Percentiles rank a stretch among this genome's conserved stretches.
Conservation (phyloP, 2,113 vertebrate genomes). For the Trichomycterus rosablanca region DNA sequence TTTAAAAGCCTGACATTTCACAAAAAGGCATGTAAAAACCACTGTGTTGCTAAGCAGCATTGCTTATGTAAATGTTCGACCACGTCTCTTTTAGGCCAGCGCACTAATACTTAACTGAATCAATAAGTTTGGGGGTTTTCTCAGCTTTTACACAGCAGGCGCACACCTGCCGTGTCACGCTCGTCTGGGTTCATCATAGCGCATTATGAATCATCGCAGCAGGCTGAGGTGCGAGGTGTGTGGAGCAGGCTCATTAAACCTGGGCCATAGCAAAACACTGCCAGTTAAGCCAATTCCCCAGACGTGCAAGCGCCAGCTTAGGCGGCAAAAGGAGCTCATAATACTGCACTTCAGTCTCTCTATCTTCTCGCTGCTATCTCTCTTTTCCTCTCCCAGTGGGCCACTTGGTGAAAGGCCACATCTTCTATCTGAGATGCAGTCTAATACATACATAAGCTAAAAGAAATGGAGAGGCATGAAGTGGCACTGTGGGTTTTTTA, state of each 20-base stretch:
- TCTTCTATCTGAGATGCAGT: constrained; percentile 33
- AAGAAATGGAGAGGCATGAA: neutral
- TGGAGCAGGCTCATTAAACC: constrained; percentile 47
- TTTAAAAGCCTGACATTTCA: constrained; percentile 48
- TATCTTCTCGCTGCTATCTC: neutral
- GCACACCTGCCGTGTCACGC: constrained; percentile 51
- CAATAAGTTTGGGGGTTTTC: constrained; percentile 51
- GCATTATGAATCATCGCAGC: constrained; percentile 55
- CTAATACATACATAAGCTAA: constrained; percentile 13
- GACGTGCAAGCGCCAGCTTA: neutral
- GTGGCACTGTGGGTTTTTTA: too few relatives aligned
- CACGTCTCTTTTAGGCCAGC: constrained; percentile 11
- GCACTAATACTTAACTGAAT: constrained; percentile 32
- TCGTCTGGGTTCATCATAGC: constrained; percentile 59
- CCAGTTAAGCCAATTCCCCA: constrained; percentile 40
- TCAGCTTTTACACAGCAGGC: constrained; percentile 59
- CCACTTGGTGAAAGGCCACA: constrained; percentile 33
- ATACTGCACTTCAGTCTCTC: constrained; percentile 2
- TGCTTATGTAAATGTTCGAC: constrained; percentile 31
- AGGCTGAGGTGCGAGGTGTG: constrained; percentile 32
- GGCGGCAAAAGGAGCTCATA: constrained; percentile 16
- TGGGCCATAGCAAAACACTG: constrained; percentile 31
- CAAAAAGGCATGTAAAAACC: neutral
- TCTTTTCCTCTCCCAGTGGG: constrained; percentile 29
- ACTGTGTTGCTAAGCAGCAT: constrained; percentile 4